Conservation (phyloP, 2,797 vertebrate genomes). For the Hypotaenidia okinawae region DNA sequence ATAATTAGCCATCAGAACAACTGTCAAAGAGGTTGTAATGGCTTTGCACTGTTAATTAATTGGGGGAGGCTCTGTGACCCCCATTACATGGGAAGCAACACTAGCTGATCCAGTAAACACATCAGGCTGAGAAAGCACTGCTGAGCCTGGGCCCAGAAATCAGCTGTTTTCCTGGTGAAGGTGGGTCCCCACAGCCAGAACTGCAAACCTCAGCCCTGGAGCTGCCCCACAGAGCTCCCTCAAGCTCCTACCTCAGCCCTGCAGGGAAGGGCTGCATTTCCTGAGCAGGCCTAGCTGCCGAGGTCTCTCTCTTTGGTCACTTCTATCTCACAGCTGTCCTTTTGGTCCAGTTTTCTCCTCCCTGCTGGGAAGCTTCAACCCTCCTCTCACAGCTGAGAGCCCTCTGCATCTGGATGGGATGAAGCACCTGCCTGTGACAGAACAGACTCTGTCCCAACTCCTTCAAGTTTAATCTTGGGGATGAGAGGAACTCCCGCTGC, state of each 20-base stretch:
- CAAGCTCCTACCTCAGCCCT: not conserved
- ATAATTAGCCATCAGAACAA: not conserved
- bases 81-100: not conserved
- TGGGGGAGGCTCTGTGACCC: not conserved
- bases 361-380: not conserved
- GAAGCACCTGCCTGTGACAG: not conserved
- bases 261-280: rapidly evolving
- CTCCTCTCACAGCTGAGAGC: not conserved
- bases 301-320: not conserved
- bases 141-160: not conserved
- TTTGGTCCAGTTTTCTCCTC: not conserved
- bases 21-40: not conserved
- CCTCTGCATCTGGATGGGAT: not conserved
- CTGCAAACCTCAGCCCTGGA: not conserved
- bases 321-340: not conserved
- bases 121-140: not conserved
- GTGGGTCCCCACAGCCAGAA: not conserved
- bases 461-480: not conserved
- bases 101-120: not conserved
- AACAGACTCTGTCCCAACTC: not conserved
- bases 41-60: not conserved
- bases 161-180: not conserved
- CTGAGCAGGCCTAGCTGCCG: not conserved
- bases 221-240: not conserved
- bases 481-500: not conserved